Evolutionary conservation across 2,797 vertebrate genomes (phyloP), one percentile per base, ranked within the genome.

Genomic region (Geotrypetes seraphini): DNA sequence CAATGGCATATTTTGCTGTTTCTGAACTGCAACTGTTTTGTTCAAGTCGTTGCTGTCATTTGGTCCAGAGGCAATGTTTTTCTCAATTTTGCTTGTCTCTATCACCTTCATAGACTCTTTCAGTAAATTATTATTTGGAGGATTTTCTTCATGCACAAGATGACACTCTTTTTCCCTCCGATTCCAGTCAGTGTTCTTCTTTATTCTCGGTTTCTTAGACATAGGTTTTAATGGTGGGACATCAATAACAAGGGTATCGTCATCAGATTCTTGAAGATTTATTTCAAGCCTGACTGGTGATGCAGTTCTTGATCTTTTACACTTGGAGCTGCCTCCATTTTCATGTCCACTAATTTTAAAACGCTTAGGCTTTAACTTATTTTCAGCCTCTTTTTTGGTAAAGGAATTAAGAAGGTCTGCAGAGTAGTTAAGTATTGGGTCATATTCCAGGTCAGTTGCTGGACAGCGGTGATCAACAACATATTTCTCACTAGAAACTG

Each of bases 391-490:
- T 23, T 25, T 24, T 16, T 9, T 16, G 34, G 33, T 4, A 10
- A 7, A 28, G 14, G 43, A 23, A 2, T 20, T 50, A 7, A 57
- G 38, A 6, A 81, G 13, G 25, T 59, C 76, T 17, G 83, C 62
- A 36, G 78, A 83, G 41, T 76, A 88, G 66, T 84, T 88, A 33
- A 84, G 79, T 28, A 81, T 60, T 8, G 83, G 80, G 36, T 87
- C 73, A 40, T 83, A 86, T 56, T 89, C 80, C 53, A 83, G 53
- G 57, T 83, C 78, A 17, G 73, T 79, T 50, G 60, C 79, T 12
- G 78, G 81, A 58, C 64, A 85, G 8, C 60, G 73, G 34, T 53
- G 57, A 51, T 82, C 78, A 37, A 84, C 43, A 21, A 79, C 53
- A n/a, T 83, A 82, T 60, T 87, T 87, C 15, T 20, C 58, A 15